Evolutionary conservation across 2,113 vertebrate genomes (phyloP).

Genomic region (Heloderma charlesbogerti): DNA sequence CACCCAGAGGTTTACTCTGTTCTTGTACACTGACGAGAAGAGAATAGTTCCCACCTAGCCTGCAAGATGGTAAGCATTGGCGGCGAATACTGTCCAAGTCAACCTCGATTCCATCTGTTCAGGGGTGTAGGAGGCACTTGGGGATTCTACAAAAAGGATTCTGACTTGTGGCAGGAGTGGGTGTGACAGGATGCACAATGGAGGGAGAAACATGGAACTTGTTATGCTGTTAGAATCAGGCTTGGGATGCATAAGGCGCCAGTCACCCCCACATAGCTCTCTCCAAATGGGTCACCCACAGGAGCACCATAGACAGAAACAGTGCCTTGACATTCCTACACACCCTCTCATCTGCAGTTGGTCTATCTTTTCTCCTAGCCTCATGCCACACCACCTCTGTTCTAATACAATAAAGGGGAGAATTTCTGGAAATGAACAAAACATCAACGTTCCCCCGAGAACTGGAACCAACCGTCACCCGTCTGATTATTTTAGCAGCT

Average conservation of each 20-base stretch:
- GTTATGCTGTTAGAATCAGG: neutral
- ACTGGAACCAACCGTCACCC: conserved; percentile 75
- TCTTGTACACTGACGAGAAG: too few species aligned
- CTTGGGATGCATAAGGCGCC: neutral
- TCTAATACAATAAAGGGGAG: neutral
- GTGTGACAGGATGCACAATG: neutral
- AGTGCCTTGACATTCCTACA: neutral
- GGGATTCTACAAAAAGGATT: neutral
- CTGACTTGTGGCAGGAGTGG: neutral
- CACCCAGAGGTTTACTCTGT: too few species aligned
- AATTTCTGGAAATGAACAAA: neutral
- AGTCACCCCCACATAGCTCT: neutral
- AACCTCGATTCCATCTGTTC: neutral
- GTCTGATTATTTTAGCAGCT: conserved; percentile 86
- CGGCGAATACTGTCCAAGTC: neutral
- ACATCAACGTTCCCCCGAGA: neutral
- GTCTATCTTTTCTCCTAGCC: neutral
- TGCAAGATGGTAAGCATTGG: neutral
- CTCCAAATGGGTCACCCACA: too few species aligned
- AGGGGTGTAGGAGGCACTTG: neutral
- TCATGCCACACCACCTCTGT: neutral
- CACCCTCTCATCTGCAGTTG: neutral
- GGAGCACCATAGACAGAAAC: neutral
- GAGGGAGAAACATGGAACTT: neutral
- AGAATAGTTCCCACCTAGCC: too few species aligned